phyloP scores from a whole-genome alignment of 2,797 vertebrate genomes.

The Dendrocincla tyrannina region DNA sequence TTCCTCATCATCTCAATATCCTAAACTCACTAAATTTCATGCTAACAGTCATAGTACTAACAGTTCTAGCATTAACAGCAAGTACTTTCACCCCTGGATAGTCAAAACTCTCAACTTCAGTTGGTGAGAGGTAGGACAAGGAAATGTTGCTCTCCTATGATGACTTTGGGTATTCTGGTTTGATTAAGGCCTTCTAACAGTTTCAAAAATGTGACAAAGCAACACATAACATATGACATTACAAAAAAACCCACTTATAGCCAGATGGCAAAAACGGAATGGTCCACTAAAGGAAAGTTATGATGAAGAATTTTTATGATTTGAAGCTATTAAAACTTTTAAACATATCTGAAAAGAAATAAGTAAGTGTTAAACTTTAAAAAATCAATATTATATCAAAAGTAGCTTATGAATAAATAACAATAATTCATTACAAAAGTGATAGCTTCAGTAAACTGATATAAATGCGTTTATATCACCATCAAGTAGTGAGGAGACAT shows the following conservation, averaged over 20 bases:
- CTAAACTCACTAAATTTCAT: constrained; percentile 12
- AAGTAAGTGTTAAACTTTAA: background rate
- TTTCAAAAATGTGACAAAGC: background rate
- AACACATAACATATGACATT: background rate
- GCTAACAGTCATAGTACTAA: background rate
- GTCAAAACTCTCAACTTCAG: background rate
- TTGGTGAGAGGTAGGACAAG: background rate
- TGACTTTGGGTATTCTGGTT: background rate
- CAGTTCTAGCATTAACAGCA: constrained; percentile 9
- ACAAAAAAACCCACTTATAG: background rate
- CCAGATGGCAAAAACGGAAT: background rate
- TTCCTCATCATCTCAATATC: background rate
- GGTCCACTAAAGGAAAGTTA: background rate
- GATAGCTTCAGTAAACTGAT: background rate
- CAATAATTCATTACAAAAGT: background rate
- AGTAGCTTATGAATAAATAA: background rate
- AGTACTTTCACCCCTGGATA: background rate
- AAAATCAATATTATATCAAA: background rate
- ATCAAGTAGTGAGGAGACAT: background rate
- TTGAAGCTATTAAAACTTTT: background rate
- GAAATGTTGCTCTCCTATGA: background rate
- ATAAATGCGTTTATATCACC: background rate
- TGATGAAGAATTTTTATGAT: background rate
- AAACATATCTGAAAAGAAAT: background rate
- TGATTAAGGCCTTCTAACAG: background rate